Evolutionary conservation across 2,797 vertebrate species (phyloP), one percentile per base, ranked within the genome.

Genomic region (Myoxocephalus aenaeus): DNA sequence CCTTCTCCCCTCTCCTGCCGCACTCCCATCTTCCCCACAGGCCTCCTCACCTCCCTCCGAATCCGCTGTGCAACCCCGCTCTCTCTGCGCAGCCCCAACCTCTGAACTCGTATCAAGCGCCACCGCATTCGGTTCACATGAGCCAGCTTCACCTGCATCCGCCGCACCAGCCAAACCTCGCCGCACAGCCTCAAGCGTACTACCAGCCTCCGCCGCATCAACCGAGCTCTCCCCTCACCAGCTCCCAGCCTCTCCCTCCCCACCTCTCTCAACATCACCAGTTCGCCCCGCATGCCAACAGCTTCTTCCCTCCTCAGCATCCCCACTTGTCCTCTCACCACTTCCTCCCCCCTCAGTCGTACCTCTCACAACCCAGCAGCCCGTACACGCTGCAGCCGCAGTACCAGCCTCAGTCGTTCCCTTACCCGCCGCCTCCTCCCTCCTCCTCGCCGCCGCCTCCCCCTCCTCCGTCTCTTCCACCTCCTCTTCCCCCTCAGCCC

Each of bases 131-230:
- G 0, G 70, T 84, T 32, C 90, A 90, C 73, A 46, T 92, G 36
- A 63, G 71, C 71, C 82, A 71, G 46, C 86, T 84, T 1, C 90
- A 89, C 75, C 72, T 86, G 42, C 81, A 71, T 3, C 65, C 69
- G 1, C 75, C 54, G 0, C 86, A 80, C 71, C 91, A 81, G 18
- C 64, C 80, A 0, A 79, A 44, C 58, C 71, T 87, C 75, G 74
- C 50, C 64, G 36, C 81, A 0, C 90, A 84, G 71, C 72, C 90
- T 2, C 92, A 88, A 5, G 40, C 85, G 0, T 91, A 91, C 20
- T 91, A 88, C 76, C 90, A 88, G 64, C 87, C 93, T 81, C 93
- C 94, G 89, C 93, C 88, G 2, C 63, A 92, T 85, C 92, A 92
- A 46, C 70, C 59, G 0, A 83, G 50, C 61, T 0, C 92, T 0